Evolutionary conservation across 2,888 invertebrate genomes (phyloP), one percentile per base, ranked within the genome.

Genomic region (Tenthredo notha): DNA sequence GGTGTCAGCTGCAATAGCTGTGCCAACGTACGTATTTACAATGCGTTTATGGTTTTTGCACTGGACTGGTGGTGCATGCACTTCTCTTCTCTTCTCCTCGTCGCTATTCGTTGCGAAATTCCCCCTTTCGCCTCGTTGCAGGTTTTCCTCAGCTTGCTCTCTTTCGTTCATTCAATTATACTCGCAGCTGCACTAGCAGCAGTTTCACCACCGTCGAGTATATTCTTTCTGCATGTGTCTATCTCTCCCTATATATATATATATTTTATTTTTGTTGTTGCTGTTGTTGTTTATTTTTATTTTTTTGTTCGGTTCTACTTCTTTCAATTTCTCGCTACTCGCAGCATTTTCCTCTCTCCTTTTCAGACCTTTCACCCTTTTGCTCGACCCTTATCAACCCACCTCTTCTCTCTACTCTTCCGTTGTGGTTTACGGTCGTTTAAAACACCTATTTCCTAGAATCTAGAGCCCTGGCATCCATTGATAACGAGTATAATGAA

Each of bases 401-500:
- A 18, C 25, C 15, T 74, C 43, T 33, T 33, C 43, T 18, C 50
- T 54, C 47, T 72, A 37, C 40, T 77, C 77, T 77, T 47, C 50
- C 77, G 21, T 50, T 40, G 80, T 61, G 58, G 80, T 58, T 80
- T 80, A 61, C 40, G 80, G 61, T 33, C 58, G 80, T 33, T 80
- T 80, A 61, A 80, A 80, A 80, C 40, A 80, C 37, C 80, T 80
- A 80, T 80, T 80, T 80, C 61, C 80, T 58, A 61, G 80, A 80
- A 37, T 58, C 58, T 40, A 37, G 80, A 80, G 58, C 83, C 47
- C 83, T 83, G 83, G 47, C 29, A 10, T 29, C 54, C 83, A 83
- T 83, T 83, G 83, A 83, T 83, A 83, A 83, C 83, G 83, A 83
- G 47, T 43, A 25, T 83, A 83, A 83, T 50, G 83, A 83, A 67